A percentile compares a stretch with the other conserved stretches of the same genome.
Evolutionary conservation across 1,140 invertebrate genomes (phyloP).

Genomic region (Nebria ingens): DNA sequence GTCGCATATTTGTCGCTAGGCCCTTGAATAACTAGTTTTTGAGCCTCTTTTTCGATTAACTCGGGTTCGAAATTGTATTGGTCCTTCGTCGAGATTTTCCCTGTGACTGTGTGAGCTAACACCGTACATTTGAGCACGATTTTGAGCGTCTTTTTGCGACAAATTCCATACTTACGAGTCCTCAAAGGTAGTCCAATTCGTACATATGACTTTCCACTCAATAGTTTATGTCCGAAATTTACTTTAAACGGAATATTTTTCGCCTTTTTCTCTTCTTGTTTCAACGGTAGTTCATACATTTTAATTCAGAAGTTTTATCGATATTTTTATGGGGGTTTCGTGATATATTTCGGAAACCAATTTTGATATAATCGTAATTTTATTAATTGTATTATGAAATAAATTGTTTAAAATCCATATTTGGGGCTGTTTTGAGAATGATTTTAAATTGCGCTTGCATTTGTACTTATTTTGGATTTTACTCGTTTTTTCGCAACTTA

Average conservation of each 20-base stretch:
- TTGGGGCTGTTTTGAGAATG: not conserved
- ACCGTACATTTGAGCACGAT: slow-evolving; percentile 11
- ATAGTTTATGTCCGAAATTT: slow-evolving; percentile 27
- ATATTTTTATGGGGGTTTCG: too few relatives aligned
- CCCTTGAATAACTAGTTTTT: slow-evolving; percentile 21
- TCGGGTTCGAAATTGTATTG: slow-evolving; percentile 13
- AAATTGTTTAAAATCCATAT: not conserved
- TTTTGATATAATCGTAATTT: too few relatives aligned
- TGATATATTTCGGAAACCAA: too few relatives aligned
- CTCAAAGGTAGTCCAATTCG: slow-evolving; percentile 26
- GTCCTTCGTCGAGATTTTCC: slow-evolving; percentile 24
- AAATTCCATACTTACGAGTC: slow-evolving; percentile 20
- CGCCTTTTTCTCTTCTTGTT: slow-evolving; percentile 13
- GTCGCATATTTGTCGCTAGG: slow-evolving; percentile 25
- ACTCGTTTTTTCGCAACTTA: slow-evolving; percentile 31
- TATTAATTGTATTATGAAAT: too few relatives aligned
- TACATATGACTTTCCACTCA: slow-evolving; percentile 29
- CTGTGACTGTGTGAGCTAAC: slow-evolving; percentile 21
- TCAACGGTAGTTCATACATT: slow-evolving; percentile 15
- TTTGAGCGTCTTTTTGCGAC: too few relatives aligned
- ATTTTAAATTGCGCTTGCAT: slow-evolving; percentile 4
- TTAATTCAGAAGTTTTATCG: slow-evolving; percentile 28
- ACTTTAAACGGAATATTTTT: slow-evolving; percentile 32
- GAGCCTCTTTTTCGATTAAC: slow-evolving; percentile 18
- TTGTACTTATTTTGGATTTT: slow-evolving; percentile 13